Evolutionary conservation across 2,797 vertebrate species (phyloP).

Genomic region (Melanotaenia maccullochi): DNA sequence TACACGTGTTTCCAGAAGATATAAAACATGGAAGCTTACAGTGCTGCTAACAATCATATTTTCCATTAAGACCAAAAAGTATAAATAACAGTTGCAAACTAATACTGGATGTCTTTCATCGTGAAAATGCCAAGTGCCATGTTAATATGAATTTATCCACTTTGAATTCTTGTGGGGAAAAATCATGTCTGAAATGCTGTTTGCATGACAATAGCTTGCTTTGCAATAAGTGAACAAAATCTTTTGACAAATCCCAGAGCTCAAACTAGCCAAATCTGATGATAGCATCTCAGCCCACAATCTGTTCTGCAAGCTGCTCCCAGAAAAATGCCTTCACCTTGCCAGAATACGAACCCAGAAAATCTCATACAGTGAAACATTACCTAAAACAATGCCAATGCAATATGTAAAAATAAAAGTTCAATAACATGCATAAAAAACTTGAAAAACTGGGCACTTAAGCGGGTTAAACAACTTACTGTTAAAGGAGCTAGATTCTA

Average conservation of each 20-base stretch:
- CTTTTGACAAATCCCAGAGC: constrained; percentile 71
- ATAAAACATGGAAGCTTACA: constrained; percentile 23
- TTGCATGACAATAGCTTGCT: constrained; percentile 42
- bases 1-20: constrained; percentile 20
- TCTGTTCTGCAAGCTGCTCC: constrained; percentile 78
- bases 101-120: constrained; percentile 12
- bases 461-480: not conserved
- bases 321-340: constrained; percentile 36
- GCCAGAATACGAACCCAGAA: constrained; percentile 39
- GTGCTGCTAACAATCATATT: constrained; percentile 1
- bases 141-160: constrained; percentile 1
- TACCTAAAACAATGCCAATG: not conserved
- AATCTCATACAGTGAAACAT: constrained; percentile 7
- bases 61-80: constrained; percentile 10
- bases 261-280: constrained; percentile 65
- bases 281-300: constrained; percentile 68
- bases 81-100: constrained; percentile 7
- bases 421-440: not conserved
- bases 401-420: not conserved
- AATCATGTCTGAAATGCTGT: constrained; percentile 1
- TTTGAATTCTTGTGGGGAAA: constrained; percentile 5
- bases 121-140: not conserved
- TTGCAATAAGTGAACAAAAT: constrained; percentile 72
- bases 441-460: not conserved
- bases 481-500: not conserved